Percentiles rank a stretch among this genome's conserved stretches.
Evolutionary conservation across 2,113 vertebrate species (phyloP).

Genomic region (Ceyx melanurus): DNA sequence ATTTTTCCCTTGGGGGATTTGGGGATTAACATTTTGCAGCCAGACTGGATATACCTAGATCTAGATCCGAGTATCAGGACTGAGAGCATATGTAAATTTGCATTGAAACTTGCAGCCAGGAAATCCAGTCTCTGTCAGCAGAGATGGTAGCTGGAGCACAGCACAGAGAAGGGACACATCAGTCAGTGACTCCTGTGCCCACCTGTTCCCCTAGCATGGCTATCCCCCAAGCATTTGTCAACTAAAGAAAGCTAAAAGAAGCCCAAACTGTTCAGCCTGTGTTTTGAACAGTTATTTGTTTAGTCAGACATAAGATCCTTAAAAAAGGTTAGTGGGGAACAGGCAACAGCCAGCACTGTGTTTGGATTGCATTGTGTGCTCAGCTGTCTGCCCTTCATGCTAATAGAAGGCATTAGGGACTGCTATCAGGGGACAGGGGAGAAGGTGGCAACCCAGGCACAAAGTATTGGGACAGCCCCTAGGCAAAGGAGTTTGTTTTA

Average conservation of each 20-base stretch:
- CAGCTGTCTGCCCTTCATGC: conserved; percentile 38
- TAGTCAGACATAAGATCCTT: not conserved
- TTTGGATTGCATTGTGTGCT: conserved; percentile 10
- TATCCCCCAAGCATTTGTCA: not conserved
- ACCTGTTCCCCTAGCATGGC: rapidly evolving
- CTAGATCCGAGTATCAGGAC: rapidly evolving
- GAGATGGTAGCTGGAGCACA: not conserved
- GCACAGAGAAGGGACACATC: rapidly evolving
- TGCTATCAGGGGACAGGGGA: not conserved
- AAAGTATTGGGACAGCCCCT: rapidly evolving
- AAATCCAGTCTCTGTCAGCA: not conserved
- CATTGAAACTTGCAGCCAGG: not conserved
- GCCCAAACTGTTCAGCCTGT: not conserved
- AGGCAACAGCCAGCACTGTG: not conserved
- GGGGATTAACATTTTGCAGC: not conserved
- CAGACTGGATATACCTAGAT: not conserved
- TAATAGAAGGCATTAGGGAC: not conserved
- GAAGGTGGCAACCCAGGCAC: not conserved
- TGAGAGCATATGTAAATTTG: not conserved
- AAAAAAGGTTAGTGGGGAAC: not conserved
- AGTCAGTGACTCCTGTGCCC: not conserved
- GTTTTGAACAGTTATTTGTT: not conserved
- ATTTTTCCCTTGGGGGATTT: not conserved
- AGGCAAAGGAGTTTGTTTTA: not conserved
- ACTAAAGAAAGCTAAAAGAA: not conserved